A percentile compares a stretch with the other conserved stretches of the same genome.
phyloP scores from a whole-genome alignment of 92 coral and sea anemone genomes.

The Zoanthus gigantus region DNA sequence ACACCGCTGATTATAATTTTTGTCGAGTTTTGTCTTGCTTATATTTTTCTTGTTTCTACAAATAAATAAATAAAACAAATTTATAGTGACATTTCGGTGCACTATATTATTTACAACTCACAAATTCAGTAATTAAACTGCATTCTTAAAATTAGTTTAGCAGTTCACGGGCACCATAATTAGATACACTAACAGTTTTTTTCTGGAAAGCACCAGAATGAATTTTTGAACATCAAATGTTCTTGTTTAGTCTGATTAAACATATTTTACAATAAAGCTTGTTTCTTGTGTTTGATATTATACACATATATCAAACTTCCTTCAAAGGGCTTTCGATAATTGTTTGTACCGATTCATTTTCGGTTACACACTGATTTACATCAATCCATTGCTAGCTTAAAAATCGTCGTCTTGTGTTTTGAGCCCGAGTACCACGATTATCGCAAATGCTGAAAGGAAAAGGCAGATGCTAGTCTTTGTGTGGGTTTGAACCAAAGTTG shows the following conservation, averaged over 20 bases:
- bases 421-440: too few species aligned
- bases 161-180: too few species aligned
- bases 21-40: neutral
- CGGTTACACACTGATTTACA: too few species aligned
- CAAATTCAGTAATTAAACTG: neutral
- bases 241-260: slow-evolving; percentile 16
- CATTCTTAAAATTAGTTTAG: neutral
- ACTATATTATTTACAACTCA: slow-evolving; percentile 4
- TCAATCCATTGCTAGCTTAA: neutral
- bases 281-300: slow-evolving; percentile 11
- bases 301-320: slow-evolving; percentile 14
- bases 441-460: neutral
- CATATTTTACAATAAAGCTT: neutral
- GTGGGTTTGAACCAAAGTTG: too few species aligned
- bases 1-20: too few species aligned
- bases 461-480: too few species aligned
- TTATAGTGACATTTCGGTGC: neutral
- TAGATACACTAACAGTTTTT: neutral
- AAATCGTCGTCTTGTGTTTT: too few species aligned
- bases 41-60: neutral
- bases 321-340: neutral
- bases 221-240: neutral
- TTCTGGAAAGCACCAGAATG: neutral
- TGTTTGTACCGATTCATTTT: neutral
- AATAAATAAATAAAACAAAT: slow-evolving; percentile 10